Evolutionary conservation across 2,888 invertebrate species (phyloP).

Genomic region (Eupithecia vulgata): DNA sequence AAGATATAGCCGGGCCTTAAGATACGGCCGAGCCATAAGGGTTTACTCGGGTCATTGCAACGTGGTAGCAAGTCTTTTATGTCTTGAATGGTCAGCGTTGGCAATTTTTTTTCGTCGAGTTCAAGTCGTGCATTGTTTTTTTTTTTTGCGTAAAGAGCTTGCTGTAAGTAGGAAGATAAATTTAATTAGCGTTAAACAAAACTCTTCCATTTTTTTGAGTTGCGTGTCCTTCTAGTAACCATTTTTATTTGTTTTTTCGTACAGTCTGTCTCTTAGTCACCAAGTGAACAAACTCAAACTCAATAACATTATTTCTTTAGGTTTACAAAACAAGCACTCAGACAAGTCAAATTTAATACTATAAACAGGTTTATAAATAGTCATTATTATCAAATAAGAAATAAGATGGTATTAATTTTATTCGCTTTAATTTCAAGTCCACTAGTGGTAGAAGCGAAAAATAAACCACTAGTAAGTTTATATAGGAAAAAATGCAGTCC

Average conservation of each 20-base stretch:
- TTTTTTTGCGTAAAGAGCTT: background rate
- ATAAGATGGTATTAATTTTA: too few relatives aligned
- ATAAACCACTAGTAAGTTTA: too few relatives aligned
- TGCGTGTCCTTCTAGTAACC: background rate
- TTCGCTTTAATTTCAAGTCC: too few relatives aligned
- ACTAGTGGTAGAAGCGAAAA: too few relatives aligned
- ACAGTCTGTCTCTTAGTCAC: background rate
- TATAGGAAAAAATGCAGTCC: background rate
- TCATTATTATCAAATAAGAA: too few relatives aligned
- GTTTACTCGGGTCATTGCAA: background rate
- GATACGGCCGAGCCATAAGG: conserved; percentile 45
- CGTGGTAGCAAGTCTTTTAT: background rate
- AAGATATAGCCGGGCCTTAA: conserved; percentile 61
- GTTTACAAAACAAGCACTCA: too few relatives aligned
- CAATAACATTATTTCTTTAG: too few relatives aligned
- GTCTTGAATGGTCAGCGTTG: background rate
- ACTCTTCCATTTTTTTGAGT: background rate
- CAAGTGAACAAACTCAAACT: too few relatives aligned
- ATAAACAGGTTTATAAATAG: too few relatives aligned
- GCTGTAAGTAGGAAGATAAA: background rate
- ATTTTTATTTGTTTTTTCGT: background rate
- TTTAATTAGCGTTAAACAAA: background rate
- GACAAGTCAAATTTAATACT: too few relatives aligned
- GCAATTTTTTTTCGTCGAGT: background rate
- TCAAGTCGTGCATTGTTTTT: background rate